Conservation (phyloP, 2,797 vertebrate species). For the Pteropus rufus region DNA sequence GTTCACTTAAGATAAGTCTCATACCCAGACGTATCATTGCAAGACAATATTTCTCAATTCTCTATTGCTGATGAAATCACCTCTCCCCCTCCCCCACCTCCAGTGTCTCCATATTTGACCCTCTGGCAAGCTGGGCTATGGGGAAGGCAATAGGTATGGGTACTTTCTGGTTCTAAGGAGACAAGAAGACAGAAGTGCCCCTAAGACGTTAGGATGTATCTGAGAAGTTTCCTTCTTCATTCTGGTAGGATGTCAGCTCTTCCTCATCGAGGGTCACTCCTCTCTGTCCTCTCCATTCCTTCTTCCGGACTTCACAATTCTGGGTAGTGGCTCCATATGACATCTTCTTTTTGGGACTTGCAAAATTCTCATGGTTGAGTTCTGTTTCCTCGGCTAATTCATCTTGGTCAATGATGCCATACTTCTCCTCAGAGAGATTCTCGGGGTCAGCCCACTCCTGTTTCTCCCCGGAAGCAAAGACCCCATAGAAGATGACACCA, state of each 20-base stretch:
- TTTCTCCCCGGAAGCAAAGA: conserved; percentile 98
- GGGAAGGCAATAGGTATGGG: conserved; percentile 71
- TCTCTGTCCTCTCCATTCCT: conserved; percentile 87
- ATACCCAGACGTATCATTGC: neutral
- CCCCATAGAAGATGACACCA: conserved; percentile 96
- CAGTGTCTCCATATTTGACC: neutral
- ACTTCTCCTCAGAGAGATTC: conserved; percentile 92
- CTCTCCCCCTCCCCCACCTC: neutral
- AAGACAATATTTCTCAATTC: neutral
- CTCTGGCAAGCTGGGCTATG: neutral
- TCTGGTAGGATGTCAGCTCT: conserved; percentile 85
- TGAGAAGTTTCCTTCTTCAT: conserved; percentile 88
- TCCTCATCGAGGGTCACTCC: conserved; percentile 83
- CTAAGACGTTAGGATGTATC: conserved; percentile 84
- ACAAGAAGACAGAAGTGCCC: neutral
- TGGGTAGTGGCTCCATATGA: conserved; percentile 91
- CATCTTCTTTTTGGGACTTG: conserved; percentile 84
- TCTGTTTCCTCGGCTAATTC: conserved; percentile 96
- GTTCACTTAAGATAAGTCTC: neutral
- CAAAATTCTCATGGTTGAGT: conserved; percentile 85
- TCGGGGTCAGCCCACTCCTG: conserved; percentile 98
- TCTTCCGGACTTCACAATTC: conserved; percentile 82
- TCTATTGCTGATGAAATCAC: neutral
- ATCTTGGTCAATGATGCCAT: conserved; percentile 94
- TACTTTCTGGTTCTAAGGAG: conserved; percentile 67